phyloP scores from a whole-genome alignment of 2,888 invertebrate genomes.

The Pandemis cinnamomeana region DNA sequence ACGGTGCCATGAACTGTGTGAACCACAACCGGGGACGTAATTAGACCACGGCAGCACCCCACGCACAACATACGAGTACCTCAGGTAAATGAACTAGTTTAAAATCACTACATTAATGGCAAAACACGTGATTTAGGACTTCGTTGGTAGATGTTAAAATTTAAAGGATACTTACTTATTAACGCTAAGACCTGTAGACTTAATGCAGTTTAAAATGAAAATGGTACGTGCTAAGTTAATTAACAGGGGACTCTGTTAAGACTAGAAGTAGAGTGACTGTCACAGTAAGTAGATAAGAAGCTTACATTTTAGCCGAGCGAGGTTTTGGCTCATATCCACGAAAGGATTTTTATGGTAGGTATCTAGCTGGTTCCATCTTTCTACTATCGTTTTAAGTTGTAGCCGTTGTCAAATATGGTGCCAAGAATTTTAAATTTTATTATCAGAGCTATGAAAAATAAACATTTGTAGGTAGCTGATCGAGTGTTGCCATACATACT shows the following conservation, averaged over 20 bases:
- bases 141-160: too few species aligned
- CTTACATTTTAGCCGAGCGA: constrained; percentile 38
- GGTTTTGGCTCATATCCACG: constrained; percentile 44
- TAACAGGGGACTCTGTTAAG: neutral
- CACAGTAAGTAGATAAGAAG: constrained; percentile 33
- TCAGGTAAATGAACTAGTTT: neutral
- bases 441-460: neutral
- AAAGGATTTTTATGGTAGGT: constrained; percentile 45
- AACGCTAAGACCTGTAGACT: neutral
- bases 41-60: constrained; percentile 11
- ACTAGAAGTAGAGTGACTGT: constrained; percentile 4
- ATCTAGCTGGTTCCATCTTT: constrained; percentile 41
- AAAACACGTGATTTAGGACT: too few species aligned
- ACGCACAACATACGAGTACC: neutral
- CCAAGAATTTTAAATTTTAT: constrained; percentile 31
- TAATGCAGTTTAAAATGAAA: neutral
- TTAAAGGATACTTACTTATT: neutral
- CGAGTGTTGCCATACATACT: too few species aligned
- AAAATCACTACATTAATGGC: neutral
- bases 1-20: constrained; percentile 30
- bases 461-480: neutral
- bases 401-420: constrained; percentile 18
- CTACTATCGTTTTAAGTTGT: constrained; percentile 37
- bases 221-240: constrained; percentile 1
- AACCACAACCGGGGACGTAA: constrained; percentile 16